These are phyloP conservation scores for Chlamydotis undulata DNA, from an alignment of 2,113 vertebrate species.

Conservation along the genomic window DNA sequence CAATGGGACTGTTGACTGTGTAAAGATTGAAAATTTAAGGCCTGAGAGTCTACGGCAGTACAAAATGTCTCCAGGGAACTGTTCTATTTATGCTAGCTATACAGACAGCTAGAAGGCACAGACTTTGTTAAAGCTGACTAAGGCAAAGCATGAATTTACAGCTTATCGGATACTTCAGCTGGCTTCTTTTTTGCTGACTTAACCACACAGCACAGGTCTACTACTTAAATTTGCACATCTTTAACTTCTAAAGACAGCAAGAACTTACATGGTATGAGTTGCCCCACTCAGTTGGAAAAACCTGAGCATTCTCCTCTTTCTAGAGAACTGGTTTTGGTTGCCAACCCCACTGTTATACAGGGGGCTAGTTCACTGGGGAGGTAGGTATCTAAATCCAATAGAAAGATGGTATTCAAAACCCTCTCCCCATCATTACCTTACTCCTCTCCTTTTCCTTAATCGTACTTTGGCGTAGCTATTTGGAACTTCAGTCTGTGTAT, in stretches of 20 bases:
- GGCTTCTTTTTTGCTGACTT: background rate
- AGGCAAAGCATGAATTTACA: background rate
- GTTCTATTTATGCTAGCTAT: background rate
- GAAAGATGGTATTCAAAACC: background rate
- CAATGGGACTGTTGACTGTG: background rate
- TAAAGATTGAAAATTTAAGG: conserved; percentile 11
- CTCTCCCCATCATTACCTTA: background rate
- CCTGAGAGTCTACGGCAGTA: background rate
- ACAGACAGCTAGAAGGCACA: background rate
- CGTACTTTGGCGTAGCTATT: background rate
- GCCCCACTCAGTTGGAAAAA: background rate
- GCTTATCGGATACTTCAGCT: background rate
- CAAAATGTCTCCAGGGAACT: background rate
- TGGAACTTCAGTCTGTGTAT: background rate
- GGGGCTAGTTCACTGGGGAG: background rate
- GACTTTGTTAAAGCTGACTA: background rate
- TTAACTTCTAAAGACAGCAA: background rate
- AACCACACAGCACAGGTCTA: background rate
- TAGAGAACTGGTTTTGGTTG: background rate
- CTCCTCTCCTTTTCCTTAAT: background rate
- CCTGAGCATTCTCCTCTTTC: background rate
- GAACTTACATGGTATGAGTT: background rate
- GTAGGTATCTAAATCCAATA: background rate
- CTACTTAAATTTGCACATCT: background rate
- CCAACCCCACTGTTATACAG: background rate